phyloP scores from a whole-genome alignment of 2,797 vertebrate genomes.

The Spheniscus humboldti region DNA sequence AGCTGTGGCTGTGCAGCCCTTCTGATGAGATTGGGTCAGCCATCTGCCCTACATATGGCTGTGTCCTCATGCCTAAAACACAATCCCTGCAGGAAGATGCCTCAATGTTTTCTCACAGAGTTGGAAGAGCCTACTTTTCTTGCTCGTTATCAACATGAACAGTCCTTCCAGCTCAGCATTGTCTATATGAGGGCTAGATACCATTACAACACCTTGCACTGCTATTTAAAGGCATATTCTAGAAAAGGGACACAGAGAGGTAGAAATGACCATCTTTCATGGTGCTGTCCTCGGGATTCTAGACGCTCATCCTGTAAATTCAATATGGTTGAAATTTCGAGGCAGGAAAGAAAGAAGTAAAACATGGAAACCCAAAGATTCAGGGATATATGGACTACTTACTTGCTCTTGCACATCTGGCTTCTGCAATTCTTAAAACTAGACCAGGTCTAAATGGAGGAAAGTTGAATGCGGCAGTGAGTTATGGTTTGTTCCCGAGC shows the following conservation, averaged over 20 bases:
- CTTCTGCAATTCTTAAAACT: neutral
- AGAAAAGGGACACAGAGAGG: neutral
- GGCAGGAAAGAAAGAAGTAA: neutral
- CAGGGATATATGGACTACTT: neutral
- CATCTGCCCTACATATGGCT: neutral
- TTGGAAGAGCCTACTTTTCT: neutral
- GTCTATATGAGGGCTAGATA: neutral
- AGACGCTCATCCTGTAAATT: neutral
- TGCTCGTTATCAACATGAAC: accelerated
- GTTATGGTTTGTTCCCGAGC: neutral
- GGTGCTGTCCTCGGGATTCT: neutral
- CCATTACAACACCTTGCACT: neutral
- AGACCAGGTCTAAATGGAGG: neutral
- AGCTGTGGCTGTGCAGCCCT: neutral
- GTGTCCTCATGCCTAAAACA: neutral
- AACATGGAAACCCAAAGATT: neutral
- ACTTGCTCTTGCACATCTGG: neutral
- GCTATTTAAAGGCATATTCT: neutral
- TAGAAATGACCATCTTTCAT: neutral
- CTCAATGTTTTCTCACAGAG: neutral
- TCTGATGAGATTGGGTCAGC: neutral
- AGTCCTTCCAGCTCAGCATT: neutral
- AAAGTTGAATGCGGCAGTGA: neutral
- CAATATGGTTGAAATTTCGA: neutral
- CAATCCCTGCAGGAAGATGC: neutral